Base-by-base conservation (phyloP, 2,797 vertebrate species). In the Anolis apletophallus region DNA sequence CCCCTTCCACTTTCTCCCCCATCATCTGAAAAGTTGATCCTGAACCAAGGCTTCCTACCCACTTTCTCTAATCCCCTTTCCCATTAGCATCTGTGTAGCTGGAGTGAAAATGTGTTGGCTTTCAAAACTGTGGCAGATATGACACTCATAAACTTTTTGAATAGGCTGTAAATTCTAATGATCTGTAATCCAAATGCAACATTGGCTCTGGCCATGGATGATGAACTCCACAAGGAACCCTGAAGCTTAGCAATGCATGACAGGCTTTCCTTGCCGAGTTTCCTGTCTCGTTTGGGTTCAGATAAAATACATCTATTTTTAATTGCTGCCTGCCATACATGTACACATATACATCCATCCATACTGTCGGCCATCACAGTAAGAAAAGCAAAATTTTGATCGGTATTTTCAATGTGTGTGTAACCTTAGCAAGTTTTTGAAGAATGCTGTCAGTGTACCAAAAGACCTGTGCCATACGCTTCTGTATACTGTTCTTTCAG, bases 161-260 rank as follows among this genome's bases (percentile, higher is more conserved):
- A 84, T 80, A 81, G 75, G 69, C 79, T 81, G 79, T 86, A 86
- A 86, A 86, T 81, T 76, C 79, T 76, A 86, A 86, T 86, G 85
- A 46, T 57, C 57, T 72, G 76, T 84, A 78, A 74, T 79, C 34
- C 57, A 54, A 84, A 73, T 8, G 57, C 46, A 80, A 32, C 34
- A n/a, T 57, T 67, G 75, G 11, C 29, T 72, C 34, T 5, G 12
- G 46, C 5, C n/a, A 52, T 1, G 10, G 71, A 1, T 68, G 72
- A 57, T 68, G 82, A 85, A 55, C 54, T 85, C 86, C 84, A 68
- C 84, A 16, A 78, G 79, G 72, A 90, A 75, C 71, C 50, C 67
- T 59, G 46, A 84, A 46, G 81, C 46, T 83, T 79, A 86, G 71
- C 72, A 29, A 72, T 64, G 79, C 0, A 0, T 73, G 82, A 77